Conservation (phyloP, 1,140 invertebrate species). For the Zaprionus ornatus region DNA sequence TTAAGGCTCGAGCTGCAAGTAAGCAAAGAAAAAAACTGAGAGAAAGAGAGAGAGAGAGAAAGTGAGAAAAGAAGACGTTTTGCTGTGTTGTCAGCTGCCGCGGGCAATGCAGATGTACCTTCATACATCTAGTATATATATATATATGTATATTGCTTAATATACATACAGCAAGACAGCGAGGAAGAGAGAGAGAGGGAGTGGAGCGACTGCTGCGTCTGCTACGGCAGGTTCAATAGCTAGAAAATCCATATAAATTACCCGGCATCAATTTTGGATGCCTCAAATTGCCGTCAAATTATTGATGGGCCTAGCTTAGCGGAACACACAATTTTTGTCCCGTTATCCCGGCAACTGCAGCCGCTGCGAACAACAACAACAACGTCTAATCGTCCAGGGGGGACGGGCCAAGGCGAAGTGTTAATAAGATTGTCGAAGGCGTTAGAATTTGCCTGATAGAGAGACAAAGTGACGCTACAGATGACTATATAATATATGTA, state of each 20-base stretch:
- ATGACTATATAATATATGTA: constrained; percentile 22
- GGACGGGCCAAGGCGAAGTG: background rate
- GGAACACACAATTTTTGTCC: constrained; percentile 11
- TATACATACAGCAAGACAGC: background rate
- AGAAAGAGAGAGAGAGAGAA: background rate
- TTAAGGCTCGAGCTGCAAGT: constrained; percentile 4
- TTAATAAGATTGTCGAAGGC: constrained; percentile 24
- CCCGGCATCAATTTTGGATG: constrained; percentile 63
- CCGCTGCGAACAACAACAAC: background rate
- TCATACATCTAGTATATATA: background rate
- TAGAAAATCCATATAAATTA: constrained; percentile 68
- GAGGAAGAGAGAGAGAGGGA: background rate
- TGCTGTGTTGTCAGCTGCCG: background rate
- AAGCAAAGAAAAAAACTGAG: background rate
- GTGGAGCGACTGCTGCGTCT: background rate
- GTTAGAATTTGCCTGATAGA: constrained; percentile 2
- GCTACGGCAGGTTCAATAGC: constrained; percentile 27
- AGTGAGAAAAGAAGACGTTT: background rate
- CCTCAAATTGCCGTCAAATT: constrained; percentile 57
- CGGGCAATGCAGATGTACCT: background rate
- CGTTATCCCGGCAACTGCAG: constrained; percentile 5
- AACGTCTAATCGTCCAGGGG: background rate
- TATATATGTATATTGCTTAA: background rate
- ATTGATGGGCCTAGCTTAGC: constrained; percentile 61
- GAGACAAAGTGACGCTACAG: background rate